Evolutionary conservation across 2,888 invertebrate genomes (phyloP), one percentile per base, ranked within the genome.

Genomic region (Apantesis nais): DNA sequence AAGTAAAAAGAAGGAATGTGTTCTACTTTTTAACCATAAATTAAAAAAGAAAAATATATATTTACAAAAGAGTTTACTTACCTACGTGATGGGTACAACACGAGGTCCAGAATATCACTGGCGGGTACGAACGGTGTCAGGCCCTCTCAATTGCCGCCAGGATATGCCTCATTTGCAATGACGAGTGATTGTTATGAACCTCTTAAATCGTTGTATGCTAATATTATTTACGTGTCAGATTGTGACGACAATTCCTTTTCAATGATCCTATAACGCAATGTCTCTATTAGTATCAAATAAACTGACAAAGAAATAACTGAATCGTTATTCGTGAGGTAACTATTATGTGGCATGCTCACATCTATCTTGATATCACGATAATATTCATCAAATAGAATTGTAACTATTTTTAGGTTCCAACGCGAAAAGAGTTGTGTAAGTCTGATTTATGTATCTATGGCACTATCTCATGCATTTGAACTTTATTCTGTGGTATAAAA

Each of bases 131-230:
- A 67, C 76, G 76, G 75, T 80, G 77, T 68, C 79, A 71, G 85
- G 81, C 86, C 82, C 79, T 83, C 84, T 77, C 93, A 93, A 92
- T 93, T 93, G 90, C 68, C 76, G 72, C 81, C 94, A 94, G 94
- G 94, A 94, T 93, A 88, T 89, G 75, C 75, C 90, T 88, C 83
- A 88, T 94, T 93, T 89, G 87, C 82, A 80, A 86, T 88, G 91
- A 90, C 88, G 89, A 87, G 87, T 75, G 84, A 74, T 74, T 88
- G 90, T 91, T 92, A 90, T 87, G 78, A 75, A 74, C 80, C 85
- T 88, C 86, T 85, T 85, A 84, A 81, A 84, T 82, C 79, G 78
- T 88, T 85, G 87, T 83, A 63, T 85, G 86, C 86, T 88, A 86
- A 87, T 86, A 77, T 83, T 84, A 86, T 86, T 86, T 85, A 85